Conservation (phyloP, 2,113 vertebrate genomes). For the Hydropotes inermis region DNA sequence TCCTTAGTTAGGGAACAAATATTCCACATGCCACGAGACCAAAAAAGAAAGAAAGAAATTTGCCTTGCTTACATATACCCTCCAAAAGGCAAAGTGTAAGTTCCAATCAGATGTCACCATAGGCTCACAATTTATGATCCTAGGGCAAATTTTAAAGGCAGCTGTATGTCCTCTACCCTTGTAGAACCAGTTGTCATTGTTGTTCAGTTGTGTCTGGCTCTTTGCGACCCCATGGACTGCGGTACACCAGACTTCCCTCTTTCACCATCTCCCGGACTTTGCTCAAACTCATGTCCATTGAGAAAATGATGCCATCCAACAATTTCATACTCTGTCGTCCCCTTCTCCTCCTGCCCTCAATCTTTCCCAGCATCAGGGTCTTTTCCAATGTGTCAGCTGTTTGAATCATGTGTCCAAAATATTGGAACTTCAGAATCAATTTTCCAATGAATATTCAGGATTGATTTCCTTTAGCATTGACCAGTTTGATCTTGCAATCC, state of each 20-base stretch:
- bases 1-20: neutral
- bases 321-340: neutral
- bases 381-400: neutral
- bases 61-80: neutral
- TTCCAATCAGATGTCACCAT: neutral
- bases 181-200: neutral
- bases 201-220: neutral
- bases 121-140: neutral
- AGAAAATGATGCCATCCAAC: neutral
- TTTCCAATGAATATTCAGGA: neutral
- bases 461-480: neutral
- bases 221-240: accelerated
- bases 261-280: neutral
- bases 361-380: neutral
- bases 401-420: neutral
- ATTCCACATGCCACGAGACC: neutral
- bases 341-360: neutral
- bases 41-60: neutral
- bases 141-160: neutral
- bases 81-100: neutral
- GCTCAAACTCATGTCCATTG: neutral
- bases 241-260: neutral
- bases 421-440: neutral
- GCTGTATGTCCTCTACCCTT: neutral
- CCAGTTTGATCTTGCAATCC: neutral